Evolutionary conservation across 92 coral and sea anemone genomes (phyloP).

Genomic region (Galaxea fascicularis): DNA sequence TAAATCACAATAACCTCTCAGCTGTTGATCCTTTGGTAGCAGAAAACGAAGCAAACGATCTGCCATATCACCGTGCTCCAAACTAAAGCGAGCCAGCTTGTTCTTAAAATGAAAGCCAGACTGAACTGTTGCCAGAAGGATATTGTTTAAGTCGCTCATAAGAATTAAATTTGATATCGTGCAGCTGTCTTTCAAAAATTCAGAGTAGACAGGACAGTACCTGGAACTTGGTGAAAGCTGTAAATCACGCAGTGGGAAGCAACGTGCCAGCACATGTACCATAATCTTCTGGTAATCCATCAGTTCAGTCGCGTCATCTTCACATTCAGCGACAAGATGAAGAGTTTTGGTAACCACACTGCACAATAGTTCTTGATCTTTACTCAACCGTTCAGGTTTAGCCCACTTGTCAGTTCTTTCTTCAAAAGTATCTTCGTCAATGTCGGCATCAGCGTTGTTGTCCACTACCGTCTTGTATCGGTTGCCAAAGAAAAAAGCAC

Average conservation of each 20-base stretch:
- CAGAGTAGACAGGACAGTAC: not conserved
- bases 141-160: not conserved
- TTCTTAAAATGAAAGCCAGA: not conserved
- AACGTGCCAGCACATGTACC: not conserved
- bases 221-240: not conserved
- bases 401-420: too few relatives aligned
- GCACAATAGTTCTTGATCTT: not conserved
- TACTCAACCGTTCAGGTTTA: too few relatives aligned
- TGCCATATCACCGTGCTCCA: not conserved
- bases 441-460: too few relatives aligned
- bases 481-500: not conserved
- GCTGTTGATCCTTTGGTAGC: not conserved
- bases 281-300: slow-evolving; percentile 30
- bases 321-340: not conserved
- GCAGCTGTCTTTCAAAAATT: not conserved
- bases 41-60: not conserved
- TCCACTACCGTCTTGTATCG: too few relatives aligned
- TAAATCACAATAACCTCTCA: too few relatives aligned
- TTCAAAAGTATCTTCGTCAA: too few relatives aligned
- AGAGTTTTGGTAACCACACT: not conserved
- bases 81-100: not conserved
- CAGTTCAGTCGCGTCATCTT: not conserved
- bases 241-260: not conserved
- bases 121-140: not conserved
- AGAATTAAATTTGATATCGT: not conserved